A percentile compares a stretch with the other conserved stretches of the same genome.
These are phyloP conservation scores for Hydraecia micacea DNA, from an alignment of 2,888 invertebrate species.

Conservation along the genomic window DNA sequence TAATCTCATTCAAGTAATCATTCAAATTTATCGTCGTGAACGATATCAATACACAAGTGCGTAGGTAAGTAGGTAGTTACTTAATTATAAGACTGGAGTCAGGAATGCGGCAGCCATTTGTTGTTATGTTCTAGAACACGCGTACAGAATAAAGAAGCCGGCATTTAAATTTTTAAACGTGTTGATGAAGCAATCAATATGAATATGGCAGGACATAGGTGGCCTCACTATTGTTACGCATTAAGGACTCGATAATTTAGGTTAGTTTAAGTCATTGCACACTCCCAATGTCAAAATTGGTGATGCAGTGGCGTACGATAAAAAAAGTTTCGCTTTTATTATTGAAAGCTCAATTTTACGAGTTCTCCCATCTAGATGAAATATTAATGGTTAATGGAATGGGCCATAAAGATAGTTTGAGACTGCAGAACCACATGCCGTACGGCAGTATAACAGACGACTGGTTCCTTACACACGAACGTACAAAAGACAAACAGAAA, in stretches of 20 bases:
- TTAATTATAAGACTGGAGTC: slow-evolving; percentile 70
- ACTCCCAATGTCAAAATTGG: slow-evolving; percentile 51
- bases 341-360: slow-evolving; percentile 64
- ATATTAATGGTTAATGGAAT: slow-evolving; percentile 68
- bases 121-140: slow-evolving; percentile 80
- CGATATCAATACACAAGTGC: slow-evolving; percentile 63
- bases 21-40: slow-evolving; percentile 54
- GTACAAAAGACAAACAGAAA: slow-evolving; percentile 27
- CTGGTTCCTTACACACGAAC: slow-evolving; percentile 24
- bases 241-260: slow-evolving; percentile 66
- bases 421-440: slow-evolving; percentile 68
- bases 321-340: slow-evolving; percentile 43
- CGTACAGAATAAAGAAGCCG: slow-evolving; percentile 81
- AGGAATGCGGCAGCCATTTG: slow-evolving; percentile 87
- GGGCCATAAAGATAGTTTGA: slow-evolving; percentile 73
- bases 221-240: slow-evolving; percentile 69
- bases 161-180: slow-evolving; percentile 85
- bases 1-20: slow-evolving; percentile 60
- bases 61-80: slow-evolving; percentile 54
- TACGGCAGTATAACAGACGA: slow-evolving; percentile 57
- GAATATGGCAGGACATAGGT: slow-evolving; percentile 73
- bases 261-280: slow-evolving; percentile 65
- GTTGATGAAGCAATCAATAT: slow-evolving; percentile 80
- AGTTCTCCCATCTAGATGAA: slow-evolving; percentile 64
- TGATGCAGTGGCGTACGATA: slow-evolving; percentile 4